phyloP scores from a whole-genome alignment of 2,113 vertebrate species.

The Desmodus rotundus region DNA sequence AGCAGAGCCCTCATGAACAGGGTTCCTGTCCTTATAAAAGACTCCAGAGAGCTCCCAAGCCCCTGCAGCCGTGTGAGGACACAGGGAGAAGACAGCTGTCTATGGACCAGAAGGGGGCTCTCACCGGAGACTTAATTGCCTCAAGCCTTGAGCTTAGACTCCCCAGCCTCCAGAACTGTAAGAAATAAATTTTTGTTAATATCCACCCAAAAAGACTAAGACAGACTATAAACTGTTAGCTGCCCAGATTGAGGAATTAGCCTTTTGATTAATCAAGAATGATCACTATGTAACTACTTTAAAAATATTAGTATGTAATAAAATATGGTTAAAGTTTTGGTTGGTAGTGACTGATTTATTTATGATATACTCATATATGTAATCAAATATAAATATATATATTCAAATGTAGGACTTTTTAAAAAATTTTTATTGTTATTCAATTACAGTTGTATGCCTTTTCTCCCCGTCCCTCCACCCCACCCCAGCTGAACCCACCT shows the following conservation, averaged over 20 bases:
- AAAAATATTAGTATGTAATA: not conserved
- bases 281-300: not conserved
- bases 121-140: not conserved
- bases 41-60: not conserved
- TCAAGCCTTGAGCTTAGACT: not conserved
- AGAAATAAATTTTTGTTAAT: not conserved
- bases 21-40: not conserved
- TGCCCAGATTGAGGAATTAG: not conserved
- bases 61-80: not conserved
- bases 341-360: not conserved
- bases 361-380: not conserved
- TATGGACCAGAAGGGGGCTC: not conserved
- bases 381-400: too few species aligned
- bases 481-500: too few species aligned
- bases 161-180: not conserved
- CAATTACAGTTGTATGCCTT: too few species aligned
- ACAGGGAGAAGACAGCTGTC: not conserved
- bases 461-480: too few species aligned
- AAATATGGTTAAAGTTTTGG: not conserved
- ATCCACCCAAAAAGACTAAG: not conserved
- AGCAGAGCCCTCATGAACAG: not conserved
- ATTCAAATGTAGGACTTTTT: too few species aligned
- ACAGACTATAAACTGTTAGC: not conserved
- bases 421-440: too few species aligned
- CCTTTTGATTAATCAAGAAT: not conserved